Base-by-base conservation (phyloP, 2,113 vertebrate genomes). In the Synchiropus splendidus region DNA sequence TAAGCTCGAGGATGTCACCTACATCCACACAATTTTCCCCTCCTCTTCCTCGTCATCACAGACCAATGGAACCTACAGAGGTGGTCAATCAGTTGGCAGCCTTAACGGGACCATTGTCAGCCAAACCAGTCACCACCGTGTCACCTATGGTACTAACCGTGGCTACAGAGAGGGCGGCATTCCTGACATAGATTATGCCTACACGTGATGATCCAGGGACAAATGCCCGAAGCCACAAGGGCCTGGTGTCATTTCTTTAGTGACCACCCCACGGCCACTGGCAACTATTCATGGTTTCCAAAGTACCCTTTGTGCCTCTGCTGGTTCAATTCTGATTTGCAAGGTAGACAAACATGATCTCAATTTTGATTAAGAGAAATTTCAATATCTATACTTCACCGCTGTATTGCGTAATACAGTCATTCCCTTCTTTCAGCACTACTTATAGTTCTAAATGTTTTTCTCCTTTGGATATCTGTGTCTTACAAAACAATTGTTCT, bases 1-100 rank as follows among this genome's bases (percentile, higher is more conserved):
- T 37, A 90, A 90, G 61, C 80, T 74, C 35, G 84, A 89, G 70
- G 91, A 93, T 59, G 90, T 92, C 48, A 91, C 90, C 9, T 88
- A 91, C 58, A 90, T 95, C 47, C 92, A 91, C 61, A 94, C 92
- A 49, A 94, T 95, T 74, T 94, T 94, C 70, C 90, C 92, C 42
- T 90, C 92, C 45, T 91, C 92, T 0, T 89, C 89, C 61, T 88
- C 88, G 71, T 88, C 86, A 36, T 86, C 92, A 64, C 91, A 92
- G 60, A 84, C 86, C 48, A 89, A 90, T 0, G 87, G 89, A 73
- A 89, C 88, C 62, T 88, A 87, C 12, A 77, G 88, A 27, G 88
- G 87, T 64, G 87, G 70, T 61, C 83, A 87, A 9, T 85, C 82
- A 31, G 84, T 67, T 1, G 86, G 86, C 53, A 87, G 85, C 62